These are phyloP conservation scores for Drosophila arawakana DNA, from an alignment of 1,140 invertebrate genomes.

Conservation along the genomic window DNA sequence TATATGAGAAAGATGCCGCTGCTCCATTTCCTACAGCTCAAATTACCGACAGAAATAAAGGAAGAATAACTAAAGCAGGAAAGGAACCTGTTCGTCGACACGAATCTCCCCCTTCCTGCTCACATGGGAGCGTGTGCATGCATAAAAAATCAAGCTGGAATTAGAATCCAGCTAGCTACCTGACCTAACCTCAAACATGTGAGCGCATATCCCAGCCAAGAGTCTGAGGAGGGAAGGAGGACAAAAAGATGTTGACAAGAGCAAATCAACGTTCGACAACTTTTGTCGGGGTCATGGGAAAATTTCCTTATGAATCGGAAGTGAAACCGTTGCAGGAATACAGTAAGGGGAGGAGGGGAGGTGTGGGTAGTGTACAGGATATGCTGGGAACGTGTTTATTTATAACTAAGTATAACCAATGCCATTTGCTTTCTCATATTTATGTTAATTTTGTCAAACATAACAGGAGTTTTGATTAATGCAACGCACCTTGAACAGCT, in stretches of 20 bases:
- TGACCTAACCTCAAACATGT: conserved; percentile 1
- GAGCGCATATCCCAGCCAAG: conserved; percentile 11
- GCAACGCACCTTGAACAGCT: conserved; percentile 69
- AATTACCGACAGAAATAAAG: conserved; percentile 64
- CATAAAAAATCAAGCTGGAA: conserved; percentile 56
- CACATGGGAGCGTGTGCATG: conserved; percentile 43
- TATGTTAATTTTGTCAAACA: conserved; percentile 75
- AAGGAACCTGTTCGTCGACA: conserved; percentile 74
- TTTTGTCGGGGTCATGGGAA: conserved; percentile 66
- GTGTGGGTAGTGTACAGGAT: conserved; percentile 47
- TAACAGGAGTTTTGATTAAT: conserved; percentile 76
- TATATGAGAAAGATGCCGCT: conserved; percentile 58
- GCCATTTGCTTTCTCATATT: conserved; percentile 49
- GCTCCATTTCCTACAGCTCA: conserved; percentile 74
- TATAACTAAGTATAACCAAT: conserved; percentile 56
- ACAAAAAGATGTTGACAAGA: conserved; percentile 61
- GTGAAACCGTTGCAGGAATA: conserved; percentile 66
- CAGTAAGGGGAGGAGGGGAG: conserved; percentile 8
- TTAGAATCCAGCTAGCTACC: conserved; percentile 27
- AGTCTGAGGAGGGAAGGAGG: neutral
- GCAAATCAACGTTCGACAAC: conserved; percentile 62
- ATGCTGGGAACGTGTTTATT: conserved; percentile 61
- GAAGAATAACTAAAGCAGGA: conserved; percentile 55
- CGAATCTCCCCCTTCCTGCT: conserved; percentile 14
- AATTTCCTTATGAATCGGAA: conserved; percentile 63